Percentiles rank a stretch among this genome's conserved stretches.
Conservation (phyloP, 30 jellyfish, hydroid and myxozoan genomes). For the Aurelia sp. region DNA sequence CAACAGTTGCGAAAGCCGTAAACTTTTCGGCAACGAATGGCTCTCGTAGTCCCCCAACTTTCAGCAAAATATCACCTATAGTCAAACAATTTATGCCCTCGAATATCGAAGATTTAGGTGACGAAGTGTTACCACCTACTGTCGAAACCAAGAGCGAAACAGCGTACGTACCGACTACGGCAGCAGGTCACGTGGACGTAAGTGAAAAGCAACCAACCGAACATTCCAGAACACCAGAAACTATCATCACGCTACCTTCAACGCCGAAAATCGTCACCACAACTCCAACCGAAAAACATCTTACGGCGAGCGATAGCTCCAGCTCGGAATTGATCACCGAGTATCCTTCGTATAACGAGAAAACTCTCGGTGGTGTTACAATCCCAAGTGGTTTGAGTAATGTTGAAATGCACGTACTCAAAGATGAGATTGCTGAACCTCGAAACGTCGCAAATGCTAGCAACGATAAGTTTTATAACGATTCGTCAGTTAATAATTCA, state of each 20-base stretch:
- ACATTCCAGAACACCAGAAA: not conserved
- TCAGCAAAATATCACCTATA: not conserved
- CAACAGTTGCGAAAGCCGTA: not conserved
- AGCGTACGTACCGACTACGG: not conserved
- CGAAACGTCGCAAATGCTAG: not conserved
- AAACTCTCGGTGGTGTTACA: not conserved
- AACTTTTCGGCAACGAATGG: not conserved
- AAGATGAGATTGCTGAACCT: not conserved
- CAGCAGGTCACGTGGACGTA: not conserved
- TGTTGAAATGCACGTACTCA: conserved; percentile 28
- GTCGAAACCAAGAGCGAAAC: not conserved
- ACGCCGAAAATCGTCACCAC: not conserved
- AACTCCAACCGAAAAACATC: not conserved
- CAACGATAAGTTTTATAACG: not conserved
- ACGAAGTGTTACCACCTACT: conserved; percentile 42
- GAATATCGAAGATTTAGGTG: conserved; percentile 34
- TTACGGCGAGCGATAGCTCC: not conserved
- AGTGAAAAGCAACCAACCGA: not conserved
- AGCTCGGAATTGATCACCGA: conserved; percentile 10
- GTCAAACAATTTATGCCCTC: not conserved
- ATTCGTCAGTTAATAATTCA: not conserved
- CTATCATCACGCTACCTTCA: not conserved
- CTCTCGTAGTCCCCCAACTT: not conserved
- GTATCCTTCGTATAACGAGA: conserved; percentile 21
- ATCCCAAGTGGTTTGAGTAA: not conserved